Conservation (phyloP, 2,113 vertebrate genomes). For the Oreochromis niloticus region DNA sequence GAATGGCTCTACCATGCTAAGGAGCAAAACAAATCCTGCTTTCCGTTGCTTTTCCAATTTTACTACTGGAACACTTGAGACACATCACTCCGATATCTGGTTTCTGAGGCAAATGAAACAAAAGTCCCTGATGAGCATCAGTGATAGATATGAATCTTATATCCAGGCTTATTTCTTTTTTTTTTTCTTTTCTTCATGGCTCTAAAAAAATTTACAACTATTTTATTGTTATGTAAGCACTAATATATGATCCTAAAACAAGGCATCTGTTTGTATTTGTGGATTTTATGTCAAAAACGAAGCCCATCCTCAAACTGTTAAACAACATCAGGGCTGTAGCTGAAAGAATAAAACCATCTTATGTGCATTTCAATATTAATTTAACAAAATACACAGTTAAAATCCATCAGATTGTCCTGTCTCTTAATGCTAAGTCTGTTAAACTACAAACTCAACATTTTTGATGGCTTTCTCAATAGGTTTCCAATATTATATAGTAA, state of each 20-base stretch:
- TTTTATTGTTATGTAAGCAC: not conserved
- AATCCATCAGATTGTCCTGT: not conserved
- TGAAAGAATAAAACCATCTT: not conserved
- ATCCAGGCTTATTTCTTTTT: not conserved
- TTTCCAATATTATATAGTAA: not conserved
- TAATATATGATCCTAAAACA: not conserved
- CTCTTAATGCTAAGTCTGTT: not conserved
- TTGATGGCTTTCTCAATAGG: not conserved
- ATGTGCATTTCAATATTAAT: not conserved
- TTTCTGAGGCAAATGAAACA: not conserved
- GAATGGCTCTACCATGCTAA: not conserved
- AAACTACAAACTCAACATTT: not conserved
- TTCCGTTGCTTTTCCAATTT: not conserved
- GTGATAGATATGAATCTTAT: not conserved
- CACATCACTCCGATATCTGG: not conserved
- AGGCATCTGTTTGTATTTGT: not conserved
- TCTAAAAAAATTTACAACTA: not conserved
- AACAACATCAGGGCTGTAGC: not conserved
- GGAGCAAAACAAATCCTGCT: not conserved
- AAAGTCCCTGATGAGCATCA: not conserved
- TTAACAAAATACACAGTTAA: not conserved
- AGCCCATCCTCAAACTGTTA: not conserved
- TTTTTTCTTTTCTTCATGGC: not conserved
- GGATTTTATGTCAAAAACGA: not conserved
- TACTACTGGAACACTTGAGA: not conserved